phyloP scores from a whole-genome alignment of 2,888 invertebrate genomes.

The Tetragonisca angustula region DNA sequence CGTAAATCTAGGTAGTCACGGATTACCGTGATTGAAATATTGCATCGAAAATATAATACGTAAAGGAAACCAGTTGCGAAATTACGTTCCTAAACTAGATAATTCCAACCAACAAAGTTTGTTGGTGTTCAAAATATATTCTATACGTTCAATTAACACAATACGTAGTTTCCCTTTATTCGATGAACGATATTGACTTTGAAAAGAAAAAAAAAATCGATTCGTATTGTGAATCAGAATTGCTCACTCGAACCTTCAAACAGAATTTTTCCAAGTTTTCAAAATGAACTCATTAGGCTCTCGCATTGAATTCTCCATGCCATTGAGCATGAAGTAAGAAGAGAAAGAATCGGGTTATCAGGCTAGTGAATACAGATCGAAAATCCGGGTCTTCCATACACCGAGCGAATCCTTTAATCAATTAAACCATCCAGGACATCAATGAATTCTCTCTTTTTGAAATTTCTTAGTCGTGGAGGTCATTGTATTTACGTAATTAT shows the following conservation, averaged over 20 bases:
- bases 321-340: not conserved
- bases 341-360: constrained; percentile 10
- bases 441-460: not conserved
- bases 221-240: not conserved
- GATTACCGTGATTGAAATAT: not conserved
- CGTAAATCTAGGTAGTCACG: not conserved
- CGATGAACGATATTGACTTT: not conserved
- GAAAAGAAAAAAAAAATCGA: not conserved
- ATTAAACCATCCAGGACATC: constrained; percentile 2
- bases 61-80: not conserved
- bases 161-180: not conserved
- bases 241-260: not conserved
- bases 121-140: not conserved
- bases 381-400: constrained; percentile 13
- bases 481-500: constrained; percentile 1
- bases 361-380: constrained; percentile 10
- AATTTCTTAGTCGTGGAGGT: constrained; percentile 3
- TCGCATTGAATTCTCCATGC: constrained; percentile 4
- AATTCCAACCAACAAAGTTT: not conserved
- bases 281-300: constrained; percentile 9
- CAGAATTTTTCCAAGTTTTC: not conserved
- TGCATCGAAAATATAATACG: not conserved
- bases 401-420: constrained; percentile 5
- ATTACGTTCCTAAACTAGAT: not conserved
- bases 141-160: not conserved